phyloP scores from a whole-genome alignment of 2,113 vertebrate genomes.

The Taxidea taxus region DNA sequence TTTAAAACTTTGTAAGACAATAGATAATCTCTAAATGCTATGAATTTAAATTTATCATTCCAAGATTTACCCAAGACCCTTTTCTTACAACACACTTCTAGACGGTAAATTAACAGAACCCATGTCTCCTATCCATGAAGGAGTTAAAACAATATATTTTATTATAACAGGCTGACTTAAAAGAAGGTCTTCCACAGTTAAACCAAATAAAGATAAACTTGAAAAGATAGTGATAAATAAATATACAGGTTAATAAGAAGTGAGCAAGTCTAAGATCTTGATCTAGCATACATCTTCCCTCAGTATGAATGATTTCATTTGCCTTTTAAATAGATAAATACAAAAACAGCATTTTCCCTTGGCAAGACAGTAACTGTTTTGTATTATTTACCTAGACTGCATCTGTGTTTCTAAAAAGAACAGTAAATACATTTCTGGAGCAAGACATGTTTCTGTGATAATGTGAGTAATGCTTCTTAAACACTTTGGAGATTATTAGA shows the following conservation, averaged over 20 bases:
- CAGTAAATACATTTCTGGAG: constrained; percentile 78
- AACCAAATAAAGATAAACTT: constrained; percentile 32
- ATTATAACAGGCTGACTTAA: constrained; percentile 36
- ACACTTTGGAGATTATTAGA: constrained; percentile 50
- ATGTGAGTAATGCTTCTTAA: constrained; percentile 72
- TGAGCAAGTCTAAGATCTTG: constrained; percentile 17
- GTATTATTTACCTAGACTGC: constrained; percentile 74
- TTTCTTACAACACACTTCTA: not conserved
- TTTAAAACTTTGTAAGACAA: constrained; percentile 20
- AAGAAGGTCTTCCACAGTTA: not conserved
- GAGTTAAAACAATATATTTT: constrained; percentile 11
- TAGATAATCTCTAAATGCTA: not conserved
- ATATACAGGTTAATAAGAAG: constrained; percentile 21
- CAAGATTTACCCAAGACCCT: not conserved
- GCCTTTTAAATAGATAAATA: constrained; percentile 64
- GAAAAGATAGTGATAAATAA: constrained; percentile 28
- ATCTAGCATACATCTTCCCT: constrained; percentile 18
- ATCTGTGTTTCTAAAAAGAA: constrained; percentile 76
- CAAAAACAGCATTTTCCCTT: constrained; percentile 72
- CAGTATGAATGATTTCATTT: constrained; percentile 59
- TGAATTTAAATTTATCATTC: not conserved
- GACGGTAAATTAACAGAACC: constrained; percentile 8
- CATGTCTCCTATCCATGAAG: not conserved
- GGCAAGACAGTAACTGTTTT: constrained; percentile 73
- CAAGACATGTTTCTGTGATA: constrained; percentile 67